phyloP scores from a whole-genome alignment of 2,797 vertebrate genomes.

The Philypnodon macrostomus region DNA sequence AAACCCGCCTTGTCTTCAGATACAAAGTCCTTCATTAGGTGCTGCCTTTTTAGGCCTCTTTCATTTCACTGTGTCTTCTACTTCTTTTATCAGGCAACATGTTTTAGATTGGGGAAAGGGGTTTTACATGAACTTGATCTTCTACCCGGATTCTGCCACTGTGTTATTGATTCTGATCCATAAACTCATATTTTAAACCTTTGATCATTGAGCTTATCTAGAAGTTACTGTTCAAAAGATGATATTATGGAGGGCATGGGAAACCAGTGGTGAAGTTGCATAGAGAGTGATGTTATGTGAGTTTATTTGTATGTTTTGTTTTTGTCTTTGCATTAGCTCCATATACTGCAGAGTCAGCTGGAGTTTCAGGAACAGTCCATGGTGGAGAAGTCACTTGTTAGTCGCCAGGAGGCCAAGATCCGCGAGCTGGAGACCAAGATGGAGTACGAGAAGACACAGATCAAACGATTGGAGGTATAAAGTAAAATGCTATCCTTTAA shows the following conservation, averaged over 20 bases:
- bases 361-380: slow-evolving; percentile 97
- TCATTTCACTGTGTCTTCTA: slow-evolving; percentile 56
- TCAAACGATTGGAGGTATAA: slow-evolving; percentile 94
- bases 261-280: slow-evolving; percentile 25
- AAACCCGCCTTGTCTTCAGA: slow-evolving; percentile 63
- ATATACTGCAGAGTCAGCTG: slow-evolving; percentile 92
- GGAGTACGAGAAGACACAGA: slow-evolving; percentile 94
- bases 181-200: slow-evolving; percentile 33
- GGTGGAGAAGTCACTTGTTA: slow-evolving; percentile 97
- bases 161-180: slow-evolving; percentile 44
- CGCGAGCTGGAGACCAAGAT: slow-evolving; percentile 95
- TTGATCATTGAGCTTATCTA: slow-evolving; percentile 37
- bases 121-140: slow-evolving; percentile 48
- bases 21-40: slow-evolving; percentile 68
- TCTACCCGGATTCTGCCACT: slow-evolving; percentile 41
- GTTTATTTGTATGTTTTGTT: slow-evolving; percentile 20
- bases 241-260: slow-evolving; percentile 7
- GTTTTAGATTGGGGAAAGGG: slow-evolving; percentile 58
- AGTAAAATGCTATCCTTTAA: too few species aligned
- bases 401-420: slow-evolving; percentile 96
- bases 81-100: slow-evolving; percentile 59
- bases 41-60: slow-evolving; percentile 52
- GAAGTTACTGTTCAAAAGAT: slow-evolving; percentile 47
- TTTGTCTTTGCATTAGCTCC: slow-evolving; percentile 75
- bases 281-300: slow-evolving; percentile 15